Conservation (phyloP, 2,888 invertebrate genomes). For the Urechis unicinctus region DNA sequence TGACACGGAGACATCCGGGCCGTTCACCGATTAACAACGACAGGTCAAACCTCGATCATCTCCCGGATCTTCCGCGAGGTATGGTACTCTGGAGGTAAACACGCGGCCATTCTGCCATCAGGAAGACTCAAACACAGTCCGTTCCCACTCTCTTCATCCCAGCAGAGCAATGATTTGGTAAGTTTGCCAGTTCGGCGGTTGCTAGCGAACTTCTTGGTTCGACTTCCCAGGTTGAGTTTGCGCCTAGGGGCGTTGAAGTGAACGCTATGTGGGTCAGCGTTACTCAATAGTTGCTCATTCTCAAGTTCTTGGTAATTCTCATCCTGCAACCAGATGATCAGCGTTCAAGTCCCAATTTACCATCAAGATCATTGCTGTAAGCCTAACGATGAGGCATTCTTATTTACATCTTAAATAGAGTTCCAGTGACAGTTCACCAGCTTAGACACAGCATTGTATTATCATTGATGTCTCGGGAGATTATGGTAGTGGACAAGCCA, state of each 20-base stretch:
- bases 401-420: too few relatives aligned
- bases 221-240: not conserved
- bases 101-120: conserved; percentile 50
- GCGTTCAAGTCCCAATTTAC: too few relatives aligned
- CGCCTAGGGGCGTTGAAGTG: not conserved
- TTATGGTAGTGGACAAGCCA: too few relatives aligned
- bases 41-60: conserved; percentile 56
- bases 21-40: too few relatives aligned
- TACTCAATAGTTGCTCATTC: conserved; percentile 9
- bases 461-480: too few relatives aligned
- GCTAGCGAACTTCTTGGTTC: not conserved
- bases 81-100: conserved; percentile 58
- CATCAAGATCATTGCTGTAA: too few relatives aligned
- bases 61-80: conserved; percentile 58
- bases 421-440: too few relatives aligned
- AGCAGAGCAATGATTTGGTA: conserved; percentile 2
- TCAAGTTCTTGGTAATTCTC: conserved; percentile 6
- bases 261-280: not conserved
- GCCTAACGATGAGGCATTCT: too few relatives aligned
- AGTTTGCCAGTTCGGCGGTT: conserved; percentile 4
- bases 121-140: conserved; percentile 3
- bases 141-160: not conserved
- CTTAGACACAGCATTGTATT: too few relatives aligned
- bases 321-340: not conserved
- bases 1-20: too few relatives aligned